Evolutionary conservation across 1,140 invertebrate species (phyloP).

Genomic region (Calliopsis andreniformis): DNA sequence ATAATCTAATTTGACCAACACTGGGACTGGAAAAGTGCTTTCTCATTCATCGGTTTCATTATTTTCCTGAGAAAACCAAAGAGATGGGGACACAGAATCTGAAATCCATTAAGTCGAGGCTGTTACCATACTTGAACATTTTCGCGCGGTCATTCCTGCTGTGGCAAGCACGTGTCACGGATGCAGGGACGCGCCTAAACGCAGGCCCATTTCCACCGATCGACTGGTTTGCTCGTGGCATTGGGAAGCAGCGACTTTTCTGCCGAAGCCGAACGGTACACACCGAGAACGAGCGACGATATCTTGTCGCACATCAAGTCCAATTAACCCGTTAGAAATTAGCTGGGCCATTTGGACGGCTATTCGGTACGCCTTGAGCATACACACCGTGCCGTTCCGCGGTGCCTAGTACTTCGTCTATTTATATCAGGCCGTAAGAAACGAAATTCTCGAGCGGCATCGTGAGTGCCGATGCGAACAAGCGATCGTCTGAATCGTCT

Average conservation of each 20-base stretch:
- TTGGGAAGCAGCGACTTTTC: neutral
- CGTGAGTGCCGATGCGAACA: conserved; percentile 14
- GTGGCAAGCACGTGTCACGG: conserved; percentile 29
- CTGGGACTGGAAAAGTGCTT: too few species aligned
- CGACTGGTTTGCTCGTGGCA: neutral
- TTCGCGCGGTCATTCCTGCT: neutral
- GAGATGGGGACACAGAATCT: too few species aligned
- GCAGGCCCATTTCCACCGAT: conserved; percentile 9
- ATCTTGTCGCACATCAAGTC: neutral
- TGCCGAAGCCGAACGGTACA: too few species aligned
- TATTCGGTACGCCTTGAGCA: conserved; percentile 9
- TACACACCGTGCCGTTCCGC: conserved; percentile 24
- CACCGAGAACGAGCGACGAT: too few species aligned
- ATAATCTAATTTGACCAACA: too few species aligned
- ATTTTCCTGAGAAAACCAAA: too few species aligned
- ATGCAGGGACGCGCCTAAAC: conserved; percentile 16
- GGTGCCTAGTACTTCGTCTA: conserved; percentile 60
- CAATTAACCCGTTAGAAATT: conserved; percentile 19
- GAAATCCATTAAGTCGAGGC: too few species aligned
- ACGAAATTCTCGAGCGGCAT: conserved; percentile 54
- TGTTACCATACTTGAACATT: too few species aligned
- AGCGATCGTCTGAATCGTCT: neutral
- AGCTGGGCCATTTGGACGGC: conserved; percentile 18
- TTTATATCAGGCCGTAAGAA: conserved; percentile 59
- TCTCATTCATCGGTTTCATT: too few species aligned